Conservation (phyloP, 1,140 invertebrate genomes). For the Monomorium pharaonis region DNA sequence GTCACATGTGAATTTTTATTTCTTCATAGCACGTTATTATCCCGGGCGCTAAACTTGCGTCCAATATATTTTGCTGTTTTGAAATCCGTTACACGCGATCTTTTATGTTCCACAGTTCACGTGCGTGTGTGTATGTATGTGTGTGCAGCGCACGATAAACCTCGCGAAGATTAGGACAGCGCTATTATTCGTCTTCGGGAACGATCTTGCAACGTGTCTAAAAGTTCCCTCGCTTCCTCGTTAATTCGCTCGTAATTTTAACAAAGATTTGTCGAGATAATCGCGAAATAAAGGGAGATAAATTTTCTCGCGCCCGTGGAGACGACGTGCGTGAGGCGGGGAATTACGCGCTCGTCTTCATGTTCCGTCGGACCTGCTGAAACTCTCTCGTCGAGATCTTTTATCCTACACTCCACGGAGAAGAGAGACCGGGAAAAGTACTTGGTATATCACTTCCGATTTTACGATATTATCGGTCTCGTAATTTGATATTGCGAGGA, state of each 20-base stretch:
- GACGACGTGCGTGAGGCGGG: not conserved
- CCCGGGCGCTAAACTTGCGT: constrained; percentile 14
- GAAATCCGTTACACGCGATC: constrained; percentile 40
- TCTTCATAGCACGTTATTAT: constrained; percentile 50
- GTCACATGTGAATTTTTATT: constrained; percentile 44
- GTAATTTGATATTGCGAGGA: not conserved
- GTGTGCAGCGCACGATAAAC: not conserved
- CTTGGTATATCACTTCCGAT: not conserved
- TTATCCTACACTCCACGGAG: not conserved
- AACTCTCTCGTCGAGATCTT: not conserved
- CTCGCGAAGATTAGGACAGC: not conserved
- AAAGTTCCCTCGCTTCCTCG: constrained; percentile 1
- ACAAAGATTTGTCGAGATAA: not conserved
- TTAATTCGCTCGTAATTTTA: constrained; percentile 3
- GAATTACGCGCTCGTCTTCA: not conserved
- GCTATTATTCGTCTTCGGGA: constrained; percentile 7
- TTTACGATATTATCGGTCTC: not conserved
- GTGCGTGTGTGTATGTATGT: not conserved
- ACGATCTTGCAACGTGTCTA: not conserved
- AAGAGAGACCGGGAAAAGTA: not conserved
- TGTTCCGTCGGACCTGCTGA: not conserved
- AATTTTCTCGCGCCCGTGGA: not conserved
- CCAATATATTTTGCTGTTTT: constrained; percentile 37
- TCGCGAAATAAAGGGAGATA: not conserved
- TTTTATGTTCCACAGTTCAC: not conserved